phyloP scores from a whole-genome alignment of 2,113 vertebrate species.

The Prunella fulvescens region DNA sequence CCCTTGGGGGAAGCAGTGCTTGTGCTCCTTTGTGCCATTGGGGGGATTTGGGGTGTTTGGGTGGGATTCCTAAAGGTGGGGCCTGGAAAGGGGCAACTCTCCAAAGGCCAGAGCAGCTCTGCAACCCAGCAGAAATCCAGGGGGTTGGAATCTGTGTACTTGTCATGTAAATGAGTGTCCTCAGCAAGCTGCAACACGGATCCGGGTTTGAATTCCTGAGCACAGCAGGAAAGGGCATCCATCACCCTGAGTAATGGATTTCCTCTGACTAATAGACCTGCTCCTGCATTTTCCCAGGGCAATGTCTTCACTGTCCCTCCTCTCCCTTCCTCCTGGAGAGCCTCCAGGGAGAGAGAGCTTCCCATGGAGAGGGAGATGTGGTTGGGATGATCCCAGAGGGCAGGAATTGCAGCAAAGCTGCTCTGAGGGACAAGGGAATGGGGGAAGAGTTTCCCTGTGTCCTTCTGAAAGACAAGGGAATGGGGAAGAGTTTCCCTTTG shows the following conservation, averaged over 20 bases:
- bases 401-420: background rate
- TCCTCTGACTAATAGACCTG: background rate
- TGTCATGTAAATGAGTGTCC: conserved; percentile 41
- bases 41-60: background rate
- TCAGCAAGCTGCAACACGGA: background rate
- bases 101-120: background rate
- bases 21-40: accelerated
- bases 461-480: background rate
- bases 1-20: background rate
- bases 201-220: background rate
- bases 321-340: background rate
- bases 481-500: background rate
- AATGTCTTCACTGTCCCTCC: background rate
- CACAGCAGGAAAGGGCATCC: background rate
- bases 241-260: background rate
- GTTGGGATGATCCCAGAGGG: background rate
- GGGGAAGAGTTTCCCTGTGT: background rate
- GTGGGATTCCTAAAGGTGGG: background rate
- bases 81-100: background rate
- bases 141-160: background rate
- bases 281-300: background rate
- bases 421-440: background rate
- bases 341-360: background rate
- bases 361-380: background rate
- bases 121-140: accelerated